Evolutionary conservation across 2,113 vertebrate species (phyloP).

Genomic region (Cygnus buccinator): DNA sequence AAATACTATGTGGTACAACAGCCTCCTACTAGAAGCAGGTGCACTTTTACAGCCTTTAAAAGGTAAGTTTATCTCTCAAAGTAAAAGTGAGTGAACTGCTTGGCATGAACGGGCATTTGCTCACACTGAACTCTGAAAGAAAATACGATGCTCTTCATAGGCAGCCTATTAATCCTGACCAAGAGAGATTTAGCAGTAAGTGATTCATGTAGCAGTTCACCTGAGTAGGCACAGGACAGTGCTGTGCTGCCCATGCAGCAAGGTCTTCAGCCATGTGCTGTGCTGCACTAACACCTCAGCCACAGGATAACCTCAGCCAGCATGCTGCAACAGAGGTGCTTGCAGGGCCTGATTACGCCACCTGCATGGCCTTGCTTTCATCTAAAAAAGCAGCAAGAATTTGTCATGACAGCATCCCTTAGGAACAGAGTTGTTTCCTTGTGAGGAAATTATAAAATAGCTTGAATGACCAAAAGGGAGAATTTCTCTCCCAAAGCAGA

Average conservation of each 20-base stretch:
- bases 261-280: background rate
- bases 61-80: background rate
- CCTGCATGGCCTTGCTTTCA: background rate
- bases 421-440: background rate
- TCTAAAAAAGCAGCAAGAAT: background rate
- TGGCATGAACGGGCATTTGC: background rate
- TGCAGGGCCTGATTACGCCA: rapidly evolving
- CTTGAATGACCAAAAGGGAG: background rate
- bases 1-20: background rate
- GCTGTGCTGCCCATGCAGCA: background rate
- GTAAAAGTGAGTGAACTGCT: background rate
- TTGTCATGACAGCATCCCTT: background rate
- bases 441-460: background rate
- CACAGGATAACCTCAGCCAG: background rate
- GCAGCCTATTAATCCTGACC: background rate
- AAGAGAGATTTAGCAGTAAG: background rate
- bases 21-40: background rate
- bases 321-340: background rate
- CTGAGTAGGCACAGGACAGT: background rate
- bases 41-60: background rate
- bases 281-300: background rate
- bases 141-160: background rate
- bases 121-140: background rate
- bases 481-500: background rate
- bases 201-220: background rate